A percentile compares a stretch with the other conserved stretches of the same genome.
Evolutionary conservation across 2,797 vertebrate species (phyloP).

Genomic region (Leptatherina wallacei): DNA sequence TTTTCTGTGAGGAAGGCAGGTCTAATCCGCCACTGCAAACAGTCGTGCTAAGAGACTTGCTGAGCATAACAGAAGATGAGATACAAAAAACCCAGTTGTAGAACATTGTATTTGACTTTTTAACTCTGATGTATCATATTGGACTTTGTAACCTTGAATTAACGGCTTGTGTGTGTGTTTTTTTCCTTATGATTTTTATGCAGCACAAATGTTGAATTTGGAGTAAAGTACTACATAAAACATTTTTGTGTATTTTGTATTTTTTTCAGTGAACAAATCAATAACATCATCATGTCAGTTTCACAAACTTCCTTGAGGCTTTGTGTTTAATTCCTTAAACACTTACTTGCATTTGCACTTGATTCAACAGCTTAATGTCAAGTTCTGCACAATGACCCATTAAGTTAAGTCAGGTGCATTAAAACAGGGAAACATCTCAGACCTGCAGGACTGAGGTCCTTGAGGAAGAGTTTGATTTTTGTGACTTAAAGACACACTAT

Average conservation of each 20-base stretch:
- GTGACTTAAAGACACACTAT: too few species aligned
- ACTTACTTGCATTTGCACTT: too few species aligned
- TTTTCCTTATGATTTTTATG: constrained; percentile 11
- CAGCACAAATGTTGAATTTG: constrained; percentile 7
- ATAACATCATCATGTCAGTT: too few species aligned
- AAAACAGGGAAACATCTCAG: too few species aligned
- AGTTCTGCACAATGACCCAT: too few species aligned
- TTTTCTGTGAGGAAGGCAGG: constrained; percentile 70
- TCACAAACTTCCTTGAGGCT: too few species aligned
- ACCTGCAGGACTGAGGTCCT: too few species aligned
- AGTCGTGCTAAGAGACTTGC: background rate
- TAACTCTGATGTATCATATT: constrained; percentile 17
- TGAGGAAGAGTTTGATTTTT: too few species aligned
- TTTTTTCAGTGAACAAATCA: background rate
- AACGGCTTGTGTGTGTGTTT: background rate
- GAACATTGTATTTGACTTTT: constrained; percentile 26
- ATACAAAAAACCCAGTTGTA: constrained; percentile 7
- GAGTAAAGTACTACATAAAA: constrained; percentile 28
- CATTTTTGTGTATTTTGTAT: constrained; percentile 4
- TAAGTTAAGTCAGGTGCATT: too few species aligned
- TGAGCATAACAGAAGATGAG: constrained; percentile 18
- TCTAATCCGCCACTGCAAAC: constrained; percentile 4
- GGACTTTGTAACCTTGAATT: constrained; percentile 23
- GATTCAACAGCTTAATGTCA: too few species aligned
- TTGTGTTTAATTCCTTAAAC: too few species aligned